Conservation (phyloP, 2,113 vertebrate genomes). For the Varanus komodoensis region DNA sequence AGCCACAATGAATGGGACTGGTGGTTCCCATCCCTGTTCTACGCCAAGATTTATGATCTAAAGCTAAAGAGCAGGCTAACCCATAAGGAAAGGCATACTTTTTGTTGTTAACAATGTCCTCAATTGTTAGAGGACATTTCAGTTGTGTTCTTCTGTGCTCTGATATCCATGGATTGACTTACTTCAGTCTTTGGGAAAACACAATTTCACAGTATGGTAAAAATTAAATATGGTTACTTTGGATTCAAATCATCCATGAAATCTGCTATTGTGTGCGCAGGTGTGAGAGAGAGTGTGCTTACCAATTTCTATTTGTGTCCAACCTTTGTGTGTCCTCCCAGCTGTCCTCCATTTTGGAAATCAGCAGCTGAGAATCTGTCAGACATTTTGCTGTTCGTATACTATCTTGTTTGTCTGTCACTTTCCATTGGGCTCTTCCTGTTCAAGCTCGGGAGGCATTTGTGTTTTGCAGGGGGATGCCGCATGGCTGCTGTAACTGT, state of each 20-base stretch:
- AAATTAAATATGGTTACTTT: fast-evolving
- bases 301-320: neutral
- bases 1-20: too few relatives aligned
- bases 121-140: neutral
- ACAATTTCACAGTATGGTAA: fast-evolving
- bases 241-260: neutral
- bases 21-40: too few relatives aligned
- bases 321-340: neutral
- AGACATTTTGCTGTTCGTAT: slow-evolving; percentile 19
- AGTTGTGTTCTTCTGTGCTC: neutral
- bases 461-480: slow-evolving; percentile 50
- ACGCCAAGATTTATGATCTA: neutral
- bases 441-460: neutral
- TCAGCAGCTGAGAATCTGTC: slow-evolving; percentile 4
- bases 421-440: slow-evolving; percentile 17
- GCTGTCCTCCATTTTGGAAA: neutral
- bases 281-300: neutral
- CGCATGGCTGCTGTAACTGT: slow-evolving; percentile 40
- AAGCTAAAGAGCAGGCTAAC: neutral
- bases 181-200: neutral
- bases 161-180: neutral
- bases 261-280: neutral
- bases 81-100: neutral
- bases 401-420: neutral
- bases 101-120: neutral